A percentile compares a stretch with the other conserved stretches of the same genome.
Evolutionary conservation across 1,140 invertebrate species (phyloP).

Genomic region (Caenorhabditis inopinata): DNA sequence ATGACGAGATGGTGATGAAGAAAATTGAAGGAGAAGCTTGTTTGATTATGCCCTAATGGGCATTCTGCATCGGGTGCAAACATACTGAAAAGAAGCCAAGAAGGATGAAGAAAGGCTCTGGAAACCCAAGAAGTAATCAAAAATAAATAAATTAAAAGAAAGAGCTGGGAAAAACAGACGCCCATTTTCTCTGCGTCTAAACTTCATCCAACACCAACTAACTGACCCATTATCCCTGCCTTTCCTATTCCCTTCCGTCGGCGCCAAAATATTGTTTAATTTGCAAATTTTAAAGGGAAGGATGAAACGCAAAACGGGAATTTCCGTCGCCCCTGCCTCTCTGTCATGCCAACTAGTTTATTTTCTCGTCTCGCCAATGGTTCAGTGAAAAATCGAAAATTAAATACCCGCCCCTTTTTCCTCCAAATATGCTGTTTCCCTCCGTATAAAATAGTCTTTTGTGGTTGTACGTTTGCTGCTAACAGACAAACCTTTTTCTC

Average conservation of each 20-base stretch:
- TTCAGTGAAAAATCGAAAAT: background rate
- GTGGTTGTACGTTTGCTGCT: no score
- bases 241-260: background rate
- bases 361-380: background rate
- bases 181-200: background rate
- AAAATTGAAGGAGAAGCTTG: background rate
- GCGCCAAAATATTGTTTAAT: slow-evolving; percentile 5
- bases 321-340: background rate
- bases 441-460: no score
- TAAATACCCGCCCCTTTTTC: background rate
- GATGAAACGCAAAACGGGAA: background rate
- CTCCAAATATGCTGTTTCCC: no score
- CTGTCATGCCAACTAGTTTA: background rate
- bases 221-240: background rate
- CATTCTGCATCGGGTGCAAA: background rate
- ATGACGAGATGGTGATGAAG: background rate
- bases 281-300: background rate
- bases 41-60: background rate
- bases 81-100: background rate
- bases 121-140: background rate
- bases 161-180: background rate
- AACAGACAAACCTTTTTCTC: no score
- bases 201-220: background rate
- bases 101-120: background rate
- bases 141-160: background rate